A percentile compares a stretch with the other conserved stretches of the same genome.
These are phyloP conservation scores for Sphaeramia orbicularis DNA, from an alignment of 2,797 vertebrate species.

Conservation along the genomic window DNA sequence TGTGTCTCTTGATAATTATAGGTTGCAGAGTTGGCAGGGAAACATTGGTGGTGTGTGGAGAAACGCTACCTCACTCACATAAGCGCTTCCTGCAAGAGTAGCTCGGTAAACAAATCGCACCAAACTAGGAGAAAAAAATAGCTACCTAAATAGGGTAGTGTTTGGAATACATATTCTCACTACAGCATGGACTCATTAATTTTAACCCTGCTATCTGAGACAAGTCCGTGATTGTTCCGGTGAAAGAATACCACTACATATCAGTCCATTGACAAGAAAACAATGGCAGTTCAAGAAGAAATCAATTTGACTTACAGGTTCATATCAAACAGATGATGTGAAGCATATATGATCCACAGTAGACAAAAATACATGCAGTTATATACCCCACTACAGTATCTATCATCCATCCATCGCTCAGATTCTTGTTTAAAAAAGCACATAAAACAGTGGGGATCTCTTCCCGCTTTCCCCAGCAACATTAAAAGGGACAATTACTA, in stretches of 20 bases:
- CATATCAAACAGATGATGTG: neutral
- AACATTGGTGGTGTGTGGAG: conserved; percentile 52
- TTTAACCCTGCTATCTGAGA: neutral
- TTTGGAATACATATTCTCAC: conserved; percentile 33
- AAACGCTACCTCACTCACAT: conserved; percentile 58
- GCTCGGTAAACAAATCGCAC: conserved; percentile 64
- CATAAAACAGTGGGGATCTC: conserved; percentile 27
- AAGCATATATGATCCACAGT: conserved; percentile 6
- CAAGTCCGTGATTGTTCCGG: neutral
- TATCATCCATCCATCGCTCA: conserved; percentile 38
- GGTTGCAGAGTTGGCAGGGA: conserved; percentile 67
- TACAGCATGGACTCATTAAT: conserved; percentile 6
- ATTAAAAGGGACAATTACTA: conserved; percentile 72
- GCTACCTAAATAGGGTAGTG: conserved; percentile 30
- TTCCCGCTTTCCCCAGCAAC: conserved; percentile 57
- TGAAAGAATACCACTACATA: neutral
- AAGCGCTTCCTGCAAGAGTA: conserved; percentile 58
- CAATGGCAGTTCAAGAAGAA: neutral
- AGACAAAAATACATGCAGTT: neutral
- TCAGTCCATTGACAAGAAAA: conserved; percentile 7
- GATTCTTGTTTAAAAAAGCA: conserved; percentile 27
- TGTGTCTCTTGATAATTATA: conserved; percentile 64
- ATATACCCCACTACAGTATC: conserved; percentile 7
- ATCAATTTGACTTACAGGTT: conserved; percentile 15
- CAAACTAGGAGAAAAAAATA: conserved; percentile 23